Evolutionary conservation across 2,888 invertebrate genomes (phyloP).

Genomic region (Cosmia trapezina): DNA sequence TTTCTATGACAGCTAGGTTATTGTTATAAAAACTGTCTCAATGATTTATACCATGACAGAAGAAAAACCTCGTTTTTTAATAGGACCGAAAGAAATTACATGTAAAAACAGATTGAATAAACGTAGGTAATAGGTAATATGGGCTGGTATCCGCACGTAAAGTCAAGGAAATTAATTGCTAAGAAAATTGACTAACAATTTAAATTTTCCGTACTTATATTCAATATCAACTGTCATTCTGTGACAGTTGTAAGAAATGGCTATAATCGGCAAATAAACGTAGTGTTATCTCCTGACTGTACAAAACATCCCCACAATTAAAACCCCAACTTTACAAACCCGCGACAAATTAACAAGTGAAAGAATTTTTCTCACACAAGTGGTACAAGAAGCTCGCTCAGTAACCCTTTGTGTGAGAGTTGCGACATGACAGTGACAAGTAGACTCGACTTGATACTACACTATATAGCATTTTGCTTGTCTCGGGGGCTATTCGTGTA

Average conservation of each 20-base stretch:
- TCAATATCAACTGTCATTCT: too few species aligned
- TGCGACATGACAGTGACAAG: slow-evolving; percentile 71
- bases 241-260: too few species aligned
- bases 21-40: too few species aligned
- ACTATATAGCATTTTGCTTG: slow-evolving; percentile 43
- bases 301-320: slow-evolving; percentile 12
- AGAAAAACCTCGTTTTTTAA: too few species aligned
- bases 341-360: slow-evolving; percentile 43
- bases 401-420: slow-evolving; percentile 65
- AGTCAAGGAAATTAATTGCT: neutral
- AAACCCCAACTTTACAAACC: slow-evolving; percentile 8
- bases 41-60: too few species aligned
- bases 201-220: too few species aligned
- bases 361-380: slow-evolving; percentile 54
- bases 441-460: slow-evolving; percentile 60
- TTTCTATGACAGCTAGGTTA: too few species aligned
- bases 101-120: neutral
- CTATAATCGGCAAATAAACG: neutral
- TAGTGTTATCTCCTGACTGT: neutral
- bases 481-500: slow-evolving; percentile 33
- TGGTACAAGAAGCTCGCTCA: slow-evolving; percentile 57
- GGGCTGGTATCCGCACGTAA: too few species aligned
- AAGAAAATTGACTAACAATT: too few species aligned
- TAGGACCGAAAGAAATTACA: neutral
- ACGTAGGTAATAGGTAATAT: too few species aligned